A percentile compares a stretch with the other conserved stretches of the same genome.
Evolutionary conservation across 1,140 invertebrate species (phyloP).

Genomic region (Triops longicaudatus): DNA sequence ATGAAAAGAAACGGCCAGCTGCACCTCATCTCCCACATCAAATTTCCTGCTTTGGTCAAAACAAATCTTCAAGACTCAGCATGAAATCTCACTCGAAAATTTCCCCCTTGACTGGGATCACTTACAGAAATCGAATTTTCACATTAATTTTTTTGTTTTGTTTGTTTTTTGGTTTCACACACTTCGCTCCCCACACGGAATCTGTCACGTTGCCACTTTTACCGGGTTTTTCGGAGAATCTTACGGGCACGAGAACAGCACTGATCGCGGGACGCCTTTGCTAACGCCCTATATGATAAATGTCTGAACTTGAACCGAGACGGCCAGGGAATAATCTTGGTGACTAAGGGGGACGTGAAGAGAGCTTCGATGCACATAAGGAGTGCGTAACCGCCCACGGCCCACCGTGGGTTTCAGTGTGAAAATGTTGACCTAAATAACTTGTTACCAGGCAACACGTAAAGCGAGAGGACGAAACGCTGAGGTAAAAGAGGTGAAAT

Average conservation of each 20-base stretch:
- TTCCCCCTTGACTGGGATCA: too few species aligned
- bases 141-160: too few species aligned
- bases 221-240: too few species aligned
- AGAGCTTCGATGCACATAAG: slow-evolving; percentile 3
- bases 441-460: not conserved
- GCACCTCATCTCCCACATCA: not conserved
- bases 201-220: too few species aligned
- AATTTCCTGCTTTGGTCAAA: not conserved
- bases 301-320: slow-evolving; percentile 9
- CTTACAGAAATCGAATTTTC: too few species aligned
- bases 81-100: not conserved
- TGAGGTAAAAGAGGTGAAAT: too few species aligned
- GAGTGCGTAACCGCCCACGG: slow-evolving; percentile 13
- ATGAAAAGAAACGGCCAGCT: not conserved
- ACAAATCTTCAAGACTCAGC: not conserved
- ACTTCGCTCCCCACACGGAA: too few species aligned
- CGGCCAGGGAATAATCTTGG: slow-evolving; percentile 12
- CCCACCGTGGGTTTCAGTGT: not conserved
- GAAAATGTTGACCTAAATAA: not conserved
- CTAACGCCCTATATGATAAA: slow-evolving; percentile 9
- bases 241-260: too few species aligned
- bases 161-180: too few species aligned
- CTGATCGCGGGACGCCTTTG: not conserved
- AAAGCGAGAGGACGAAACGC: too few species aligned
- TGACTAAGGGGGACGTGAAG: not conserved